phyloP scores from a whole-genome alignment of 2,797 vertebrate species.

The Poecilia picta region DNA sequence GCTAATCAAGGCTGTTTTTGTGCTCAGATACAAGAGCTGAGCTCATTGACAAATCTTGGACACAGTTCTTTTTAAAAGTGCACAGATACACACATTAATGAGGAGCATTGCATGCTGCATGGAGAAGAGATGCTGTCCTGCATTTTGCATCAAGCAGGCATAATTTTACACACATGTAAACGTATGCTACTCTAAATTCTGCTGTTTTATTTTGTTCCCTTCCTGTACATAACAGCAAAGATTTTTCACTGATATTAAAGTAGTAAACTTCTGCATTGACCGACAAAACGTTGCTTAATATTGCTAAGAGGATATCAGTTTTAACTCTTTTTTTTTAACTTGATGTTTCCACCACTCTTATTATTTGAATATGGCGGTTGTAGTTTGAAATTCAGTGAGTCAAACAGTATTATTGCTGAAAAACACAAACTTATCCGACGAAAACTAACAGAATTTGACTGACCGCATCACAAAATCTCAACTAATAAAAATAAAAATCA shows the following conservation, averaged over 20 bases:
- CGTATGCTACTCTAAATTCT: neutral
- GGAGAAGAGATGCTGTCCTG: neutral
- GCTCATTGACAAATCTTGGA: neutral
- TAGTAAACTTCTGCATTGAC: neutral
- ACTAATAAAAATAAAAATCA: neutral
- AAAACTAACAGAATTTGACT: neutral
- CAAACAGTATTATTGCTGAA: neutral
- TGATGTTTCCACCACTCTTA: too few relatives aligned
- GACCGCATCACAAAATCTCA: neutral
- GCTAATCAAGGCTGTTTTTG: neutral
- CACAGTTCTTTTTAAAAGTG: neutral
- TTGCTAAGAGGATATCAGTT: neutral
- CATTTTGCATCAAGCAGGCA: neutral
- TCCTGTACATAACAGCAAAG: neutral
- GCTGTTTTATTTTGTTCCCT: neutral
- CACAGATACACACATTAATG: neutral
- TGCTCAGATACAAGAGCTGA: neutral
- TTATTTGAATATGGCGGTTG: neutral
- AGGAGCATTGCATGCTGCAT: neutral
- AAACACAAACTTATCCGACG: neutral
- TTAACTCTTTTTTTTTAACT: too few relatives aligned
- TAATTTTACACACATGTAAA: neutral
- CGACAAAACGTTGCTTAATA: neutral
- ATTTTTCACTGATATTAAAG: neutral
- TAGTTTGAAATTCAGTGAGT: neutral